Evolutionary conservation across 2,797 vertebrate species (phyloP).

Genomic region (Hippocampus kuda): DNA sequence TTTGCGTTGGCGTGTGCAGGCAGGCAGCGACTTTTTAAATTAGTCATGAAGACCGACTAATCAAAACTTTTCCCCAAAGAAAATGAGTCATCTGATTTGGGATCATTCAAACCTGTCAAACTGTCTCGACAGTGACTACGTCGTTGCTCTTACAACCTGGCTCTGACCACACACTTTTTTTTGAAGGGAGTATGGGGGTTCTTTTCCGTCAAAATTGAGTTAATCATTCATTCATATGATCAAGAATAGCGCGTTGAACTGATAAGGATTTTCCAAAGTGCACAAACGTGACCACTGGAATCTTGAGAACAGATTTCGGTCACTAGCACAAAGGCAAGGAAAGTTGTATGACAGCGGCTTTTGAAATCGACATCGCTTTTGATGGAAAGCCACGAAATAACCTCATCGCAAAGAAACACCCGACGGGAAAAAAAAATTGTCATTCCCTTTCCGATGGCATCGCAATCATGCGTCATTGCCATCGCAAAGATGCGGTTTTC

Average conservation of each 20-base stretch:
- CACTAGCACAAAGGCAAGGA: too few relatives aligned
- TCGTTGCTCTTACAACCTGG: not conserved
- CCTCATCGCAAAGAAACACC: too few relatives aligned
- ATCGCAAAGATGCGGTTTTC: too few relatives aligned
- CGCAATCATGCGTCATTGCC: too few relatives aligned
- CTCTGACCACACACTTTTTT: not conserved
- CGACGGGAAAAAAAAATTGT: too few relatives aligned
- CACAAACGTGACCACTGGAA: not conserved
- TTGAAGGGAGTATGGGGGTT: too few relatives aligned
- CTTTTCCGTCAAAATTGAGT: not conserved
- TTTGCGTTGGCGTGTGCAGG: not conserved
- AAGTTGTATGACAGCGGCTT: too few relatives aligned
- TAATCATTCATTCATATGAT: not conserved
- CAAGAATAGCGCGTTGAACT: not conserved
- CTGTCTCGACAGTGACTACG: not conserved
- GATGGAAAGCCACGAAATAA: not conserved
- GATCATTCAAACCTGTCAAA: not conserved
- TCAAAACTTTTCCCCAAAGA: conserved; percentile 9
- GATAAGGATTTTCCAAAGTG: not conserved
- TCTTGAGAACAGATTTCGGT: not conserved
- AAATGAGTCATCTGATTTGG: conserved; percentile 30
- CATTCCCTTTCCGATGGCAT: too few relatives aligned
- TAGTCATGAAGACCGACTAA: conserved; percentile 18
- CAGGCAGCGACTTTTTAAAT: conserved; percentile 11
- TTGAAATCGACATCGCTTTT: not conserved